Base-by-base conservation (phyloP, 2,888 invertebrate species). In the Oxystoma pomonae region DNA sequence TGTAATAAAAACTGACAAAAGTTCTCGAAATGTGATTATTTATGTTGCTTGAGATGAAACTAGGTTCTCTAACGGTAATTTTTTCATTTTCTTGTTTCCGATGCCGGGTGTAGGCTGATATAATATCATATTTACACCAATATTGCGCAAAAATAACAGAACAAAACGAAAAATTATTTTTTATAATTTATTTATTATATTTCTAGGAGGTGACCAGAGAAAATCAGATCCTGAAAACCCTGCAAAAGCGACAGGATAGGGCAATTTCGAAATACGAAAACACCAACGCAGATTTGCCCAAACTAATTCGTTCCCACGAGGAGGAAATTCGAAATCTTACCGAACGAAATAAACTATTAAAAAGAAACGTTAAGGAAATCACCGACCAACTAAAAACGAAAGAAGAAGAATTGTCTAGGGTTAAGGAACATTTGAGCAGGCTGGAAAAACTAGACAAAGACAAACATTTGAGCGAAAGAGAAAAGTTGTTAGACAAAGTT, bases 161-260 rank as follows among this genome's bases (percentile, higher is more conserved):
- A n/a, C n/a, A n/a, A n/a, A n/a, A n/a, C n/a, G n/a, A n/a, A n/a
- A n/a, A n/a, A n/a, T n/a, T n/a, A n/a, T n/a, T n/a, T n/a, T n/a
- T n/a, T n/a, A n/a, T n/a, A n/a, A n/a, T 61, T 19, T 2, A 17
- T n/a, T 35, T 20, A 20, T 5, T 57, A 51, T 62, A 61, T 69
- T 65, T 58, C 18, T 67, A 87, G 87, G 88, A 89, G 76, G 75
- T 89, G 53, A 81, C 84, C 1, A 85, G 89, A 74, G 93, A 93
- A 77, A 93, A 93, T 75, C 86, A 88, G 70, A 83, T 90, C 51
- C 77, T 93, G 22, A 87, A 89, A 70, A 90, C 88, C 1, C 79
- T 92, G 51, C 91, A 91, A 77, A 91, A 90, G 75, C 85, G 92
- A 58, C 92, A 92, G 73, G 91, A 92, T 73, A 86, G 87, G 64